A percentile compares a stretch with the other conserved stretches of the same genome.
These are phyloP conservation scores for Rhabdophis nuchalis DNA, from an alignment of 2,797 vertebrate genomes.

Conservation along the genomic window DNA sequence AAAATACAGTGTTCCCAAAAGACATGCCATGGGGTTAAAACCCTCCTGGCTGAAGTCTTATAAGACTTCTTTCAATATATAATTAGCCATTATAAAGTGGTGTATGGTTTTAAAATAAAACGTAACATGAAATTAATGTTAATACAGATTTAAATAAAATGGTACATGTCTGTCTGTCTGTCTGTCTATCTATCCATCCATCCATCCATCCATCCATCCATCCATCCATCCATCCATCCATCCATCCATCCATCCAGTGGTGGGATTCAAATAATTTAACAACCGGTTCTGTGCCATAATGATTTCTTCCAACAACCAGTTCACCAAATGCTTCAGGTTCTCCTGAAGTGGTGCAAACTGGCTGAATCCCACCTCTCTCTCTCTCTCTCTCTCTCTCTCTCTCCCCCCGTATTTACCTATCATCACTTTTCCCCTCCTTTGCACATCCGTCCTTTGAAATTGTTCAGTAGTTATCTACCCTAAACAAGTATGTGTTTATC, in stretches of 20 bases:
- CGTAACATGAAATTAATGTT: not conserved
- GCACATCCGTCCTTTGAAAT: not conserved
- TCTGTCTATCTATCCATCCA: rapidly evolving
- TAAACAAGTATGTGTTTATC: constrained; percentile 34
- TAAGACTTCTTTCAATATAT: not conserved
- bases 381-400: no score
- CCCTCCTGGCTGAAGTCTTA: not conserved
- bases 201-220: no score
- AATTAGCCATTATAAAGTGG: not conserved
- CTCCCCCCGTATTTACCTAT: no score
- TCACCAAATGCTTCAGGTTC: no score
- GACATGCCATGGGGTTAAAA: not conserved
- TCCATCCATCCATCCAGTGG: no score
- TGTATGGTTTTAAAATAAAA: not conserved
- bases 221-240: rapidly evolving
- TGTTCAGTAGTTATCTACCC: not conserved
- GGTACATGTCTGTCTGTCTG: not conserved
- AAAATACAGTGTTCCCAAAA: not conserved
- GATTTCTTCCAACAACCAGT: no score
- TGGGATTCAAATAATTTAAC: no score
- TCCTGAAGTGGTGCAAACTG: no score
- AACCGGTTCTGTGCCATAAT: no score
- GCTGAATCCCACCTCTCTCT: no score
- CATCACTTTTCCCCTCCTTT: not conserved
- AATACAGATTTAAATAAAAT: not conserved